phyloP scores from a whole-genome alignment of 2,797 vertebrate species.

The Danio albolineatus region DNA sequence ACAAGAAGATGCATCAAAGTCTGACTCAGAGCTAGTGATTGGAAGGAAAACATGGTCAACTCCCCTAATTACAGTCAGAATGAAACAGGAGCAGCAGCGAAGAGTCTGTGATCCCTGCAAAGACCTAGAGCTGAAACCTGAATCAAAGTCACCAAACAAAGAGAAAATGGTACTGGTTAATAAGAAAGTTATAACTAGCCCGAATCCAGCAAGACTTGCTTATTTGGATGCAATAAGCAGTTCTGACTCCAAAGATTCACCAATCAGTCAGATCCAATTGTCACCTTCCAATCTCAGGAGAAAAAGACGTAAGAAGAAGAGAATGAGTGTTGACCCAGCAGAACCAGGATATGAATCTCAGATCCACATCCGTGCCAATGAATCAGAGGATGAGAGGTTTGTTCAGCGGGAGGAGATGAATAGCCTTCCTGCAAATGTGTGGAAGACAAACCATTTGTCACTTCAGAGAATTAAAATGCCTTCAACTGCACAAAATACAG shows the following conservation, averaged over 20 bases:
- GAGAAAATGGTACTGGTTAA: slow-evolving; percentile 29
- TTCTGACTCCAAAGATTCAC: slow-evolving; percentile 48
- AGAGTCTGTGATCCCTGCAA: slow-evolving; percentile 48
- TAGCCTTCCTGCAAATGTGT: slow-evolving; percentile 40
- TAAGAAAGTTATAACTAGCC: slow-evolving; percentile 24
- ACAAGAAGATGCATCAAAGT: slow-evolving; percentile 48
- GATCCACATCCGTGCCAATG: slow-evolving; percentile 56
- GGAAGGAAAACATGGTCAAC: slow-evolving; percentile 58
- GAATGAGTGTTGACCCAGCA: slow-evolving; percentile 62
- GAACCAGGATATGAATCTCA: slow-evolving; percentile 62
- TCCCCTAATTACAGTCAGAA: slow-evolving; percentile 52
- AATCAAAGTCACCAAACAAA: slow-evolving; percentile 42
- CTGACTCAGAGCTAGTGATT: slow-evolving; percentile 61
- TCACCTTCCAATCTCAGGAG: slow-evolving; percentile 67
- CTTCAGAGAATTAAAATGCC: slow-evolving; percentile 44
- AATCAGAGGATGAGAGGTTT: slow-evolving; percentile 71
- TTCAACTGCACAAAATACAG: slow-evolving; percentile 20
- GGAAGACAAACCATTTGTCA: neutral
- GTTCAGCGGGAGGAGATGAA: slow-evolving; percentile 41
- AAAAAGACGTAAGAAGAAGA: slow-evolving; percentile 78
- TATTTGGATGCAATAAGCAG: slow-evolving; percentile 29
- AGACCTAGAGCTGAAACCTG: slow-evolving; percentile 4
- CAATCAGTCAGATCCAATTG: slow-evolving; percentile 50
- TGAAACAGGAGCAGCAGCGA: slow-evolving; percentile 20
- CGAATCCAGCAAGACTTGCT: slow-evolving; percentile 27